Conservation (phyloP, 2,888 invertebrate genomes). For the Megaustenia siamemsis region DNA sequence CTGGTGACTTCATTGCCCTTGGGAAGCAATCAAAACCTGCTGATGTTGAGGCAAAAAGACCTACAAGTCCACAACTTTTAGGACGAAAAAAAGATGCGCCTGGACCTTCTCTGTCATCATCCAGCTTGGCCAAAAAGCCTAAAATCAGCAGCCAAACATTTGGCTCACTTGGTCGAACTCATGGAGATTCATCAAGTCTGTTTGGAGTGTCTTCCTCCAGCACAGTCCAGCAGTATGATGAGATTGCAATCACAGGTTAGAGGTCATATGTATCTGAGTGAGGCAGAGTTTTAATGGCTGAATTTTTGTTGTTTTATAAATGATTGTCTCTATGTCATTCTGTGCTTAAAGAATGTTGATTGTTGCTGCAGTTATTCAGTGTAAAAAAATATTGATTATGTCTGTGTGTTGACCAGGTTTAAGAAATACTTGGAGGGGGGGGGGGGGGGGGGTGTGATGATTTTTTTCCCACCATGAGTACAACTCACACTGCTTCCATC, state of each 20-base stretch:
- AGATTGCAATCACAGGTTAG: constrained; percentile 48
- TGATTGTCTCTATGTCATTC: no score
- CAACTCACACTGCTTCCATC: no score
- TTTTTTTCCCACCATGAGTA: no score
- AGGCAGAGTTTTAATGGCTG: background rate
- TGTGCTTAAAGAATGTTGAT: no score
- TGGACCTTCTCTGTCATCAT: constrained; percentile 63
- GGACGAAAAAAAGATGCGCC: constrained; percentile 87
- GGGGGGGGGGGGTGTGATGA: no score
- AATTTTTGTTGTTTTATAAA: no score
- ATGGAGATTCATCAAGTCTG: constrained; percentile 60
- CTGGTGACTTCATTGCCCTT: constrained; percentile 80
- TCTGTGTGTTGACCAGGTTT: no score
- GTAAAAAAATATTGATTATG: no score
- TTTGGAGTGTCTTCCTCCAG: background rate
- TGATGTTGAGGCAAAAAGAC: constrained; percentile 55
- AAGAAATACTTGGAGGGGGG: no score
- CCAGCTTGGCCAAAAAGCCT: constrained; percentile 79
- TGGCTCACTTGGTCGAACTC: constrained; percentile 71
- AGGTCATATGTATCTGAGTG: background rate
- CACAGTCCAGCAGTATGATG: constrained; percentile 41
- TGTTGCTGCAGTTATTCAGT: no score
- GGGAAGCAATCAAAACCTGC: constrained; percentile 67
- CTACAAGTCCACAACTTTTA: constrained; percentile 58
- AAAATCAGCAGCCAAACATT: constrained; percentile 74